Base-by-base conservation (phyloP, 2,113 vertebrate species). In the Melanocharis versteri region DNA sequence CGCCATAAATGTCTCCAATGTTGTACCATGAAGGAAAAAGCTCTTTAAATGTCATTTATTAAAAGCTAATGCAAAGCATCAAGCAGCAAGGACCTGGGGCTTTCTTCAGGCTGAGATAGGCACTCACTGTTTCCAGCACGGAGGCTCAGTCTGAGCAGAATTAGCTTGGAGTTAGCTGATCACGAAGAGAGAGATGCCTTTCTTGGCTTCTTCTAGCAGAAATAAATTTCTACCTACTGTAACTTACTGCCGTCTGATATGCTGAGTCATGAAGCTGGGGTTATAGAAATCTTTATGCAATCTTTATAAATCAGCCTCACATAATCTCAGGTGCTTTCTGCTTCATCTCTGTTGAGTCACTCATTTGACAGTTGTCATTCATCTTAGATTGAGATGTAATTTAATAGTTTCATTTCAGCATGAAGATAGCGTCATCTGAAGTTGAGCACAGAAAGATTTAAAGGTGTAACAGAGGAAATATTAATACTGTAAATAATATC, bases 221-320 rank as follows among this genome's bases (percentile, higher is more conserved):
- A 97, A 97, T 97, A 96, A 97, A 97, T 97, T 95, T 93, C 96
- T 92, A 81, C 90, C 94, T 83, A 90, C 93, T 97, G 96, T 97
- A 97, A 97, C 96, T 96, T 96, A 96, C 90, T 97, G 91, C 96
- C 86, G 78, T 87, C 91, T 66, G 93, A 95, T 93, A 86, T 96
- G 96, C 95, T 97, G 96, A 97, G 95, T 97, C 95, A 97, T 97
- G 96, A 97, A 92, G 86, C 89, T 94, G 64, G 40, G 91, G 80
- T 95, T 95, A 97, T 96, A 97, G 94, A 94, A 96, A 95, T 97
- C 95, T 96, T 96, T 92, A 97, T 97, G 95, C 95, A 97, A 95
- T 96, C 93, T 93, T 96, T 93, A 97, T 97, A 97, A 97, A 97
- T 97, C 96, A 97, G 83, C 93, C 91, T 81, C 94, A 89, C 94